Evolutionary conservation across 2,797 vertebrate genomes (phyloP).

Genomic region (Eptatretus atami): DNA sequence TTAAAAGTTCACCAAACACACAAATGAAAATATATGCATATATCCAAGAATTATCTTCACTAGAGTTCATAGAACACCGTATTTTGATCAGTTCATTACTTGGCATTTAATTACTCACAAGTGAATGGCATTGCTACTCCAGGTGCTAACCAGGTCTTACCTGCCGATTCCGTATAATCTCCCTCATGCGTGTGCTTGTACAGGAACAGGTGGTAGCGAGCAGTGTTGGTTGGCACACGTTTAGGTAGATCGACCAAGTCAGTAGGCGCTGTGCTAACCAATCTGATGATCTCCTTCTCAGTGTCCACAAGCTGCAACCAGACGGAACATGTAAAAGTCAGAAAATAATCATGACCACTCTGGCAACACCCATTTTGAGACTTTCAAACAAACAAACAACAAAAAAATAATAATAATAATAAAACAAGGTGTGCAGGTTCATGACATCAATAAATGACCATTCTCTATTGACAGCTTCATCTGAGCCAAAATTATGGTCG

Average conservation of each 20-base stretch:
- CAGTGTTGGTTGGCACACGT: constrained; percentile 50
- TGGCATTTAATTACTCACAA: too few relatives aligned
- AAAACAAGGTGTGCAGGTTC: too few relatives aligned
- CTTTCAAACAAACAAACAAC: neutral
- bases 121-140: neutral
- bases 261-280: constrained; percentile 68
- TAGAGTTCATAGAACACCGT: too few relatives aligned
- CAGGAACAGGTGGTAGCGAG: constrained; percentile 81
- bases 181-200: constrained; percentile 80
- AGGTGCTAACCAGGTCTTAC: constrained; percentile 20
- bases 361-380: neutral
- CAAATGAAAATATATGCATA: too few relatives aligned
- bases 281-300: constrained; percentile 57
- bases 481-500: neutral
- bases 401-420: neutral
- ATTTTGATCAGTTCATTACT: too few relatives aligned
- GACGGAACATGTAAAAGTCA: neutral
- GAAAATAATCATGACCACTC: neutral
- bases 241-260: constrained; percentile 44
- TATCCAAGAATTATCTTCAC: too few relatives aligned
- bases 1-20: too few relatives aligned
- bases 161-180: constrained; percentile 51
- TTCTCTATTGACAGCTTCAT: too few relatives aligned
- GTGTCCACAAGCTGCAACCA: constrained; percentile 33
- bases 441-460: too few relatives aligned